Evolutionary conservation across 2,888 invertebrate species (phyloP), one percentile per base, ranked within the genome.

Genomic region (Tetheella fluctuosa): DNA sequence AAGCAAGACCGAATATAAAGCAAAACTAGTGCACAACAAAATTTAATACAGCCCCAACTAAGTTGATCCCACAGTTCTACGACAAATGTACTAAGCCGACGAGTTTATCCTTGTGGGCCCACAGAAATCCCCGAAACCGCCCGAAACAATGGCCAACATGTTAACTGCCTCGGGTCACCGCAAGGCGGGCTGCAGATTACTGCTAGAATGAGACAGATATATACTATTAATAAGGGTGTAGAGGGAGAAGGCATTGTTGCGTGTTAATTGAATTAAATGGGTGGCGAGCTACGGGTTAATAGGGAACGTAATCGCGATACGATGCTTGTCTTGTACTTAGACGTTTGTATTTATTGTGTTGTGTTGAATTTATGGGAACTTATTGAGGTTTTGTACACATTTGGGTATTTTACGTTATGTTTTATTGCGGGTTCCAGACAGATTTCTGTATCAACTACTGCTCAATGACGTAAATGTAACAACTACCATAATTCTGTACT

Each of bases 131-230:
- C 48, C 8, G 48, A 48, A 48, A 48, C 48, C 54, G 77, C 79
- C 77, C 80, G 73, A 81, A 86, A 88, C 88, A 86, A 87, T 84
- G 85, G 85, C 74, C 76, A 83, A 79, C 87, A 86, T 86, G 87
- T 84, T 88, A 86, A 86, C 86, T 85, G 75, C 84, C 80, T 78
- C 65, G 81, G 84, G 81, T 80, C 80, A 81, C 84, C 84, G 79
- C 85, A 83, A 83, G 81, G 67, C 58, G 52, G 59, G 61, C 58
- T 73, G 70, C 71, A 80, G 79, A 80, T 80, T 80, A 80, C 77
- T 64, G 69, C 59, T 68, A 52, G 54, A 71, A 23, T 58, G 62
- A 64, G 72, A 69, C 39, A 59, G 54, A 59, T 42, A 57, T 61
- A 63, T 17, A 15, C 52, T 23, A 7, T 12, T 2, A 1, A 2